Evolutionary conservation across 2,113 vertebrate genomes (phyloP), one percentile per base, ranked within the genome.

Genomic region (Hassar affinis): DNA sequence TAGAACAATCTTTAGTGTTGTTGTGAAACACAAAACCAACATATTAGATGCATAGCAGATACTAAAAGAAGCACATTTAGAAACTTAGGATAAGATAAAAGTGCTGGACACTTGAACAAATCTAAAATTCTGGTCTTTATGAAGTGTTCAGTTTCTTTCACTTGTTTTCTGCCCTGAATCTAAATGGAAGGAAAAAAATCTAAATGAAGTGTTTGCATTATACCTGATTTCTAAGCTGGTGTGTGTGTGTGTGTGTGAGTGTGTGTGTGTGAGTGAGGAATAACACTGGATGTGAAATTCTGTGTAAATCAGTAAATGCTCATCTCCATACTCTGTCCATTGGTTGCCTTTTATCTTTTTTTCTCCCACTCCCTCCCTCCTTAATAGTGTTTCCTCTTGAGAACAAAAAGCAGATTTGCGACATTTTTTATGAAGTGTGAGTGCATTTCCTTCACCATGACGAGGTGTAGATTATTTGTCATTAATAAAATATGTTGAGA

Each of bases 141-240:
- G n/a, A 51, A 51, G n/a, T 75, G 47, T 52, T 51, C 69, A 42
- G 38, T 69, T 69, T 22, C n/a, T 47, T 25, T 47, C 2, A 4
- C 11, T 14, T 12, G 18, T 35, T 72, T 47, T 14, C 69, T 72
- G 69, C 49, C 25, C 69, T 49, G 1, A n/a, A 49, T 49, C 25
- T 69, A 17, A 11, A 3, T 9, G 42, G 27, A 15, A 42, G 27
- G 17, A 15, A 25, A 38, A 42, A 69, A 27, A 64, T 18, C 30
- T 64, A 22, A 68, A 42, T 0, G 15, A n/a, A 0, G 22, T 71
- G 25, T 71, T 45, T n/a, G 22, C 12, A n/a, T 49, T 72, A 17
- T 42, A 49, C 69, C 69, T 27, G 69, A 27, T 86, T 89, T 88
- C 79, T 79, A 71, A 69, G 71, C n/a, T n/a, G 82, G 71, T 76